Percentiles rank a stretch among this genome's conserved stretches.
Evolutionary conservation across 2,888 invertebrate species (phyloP).

Genomic region (Ophion obscuratus): DNA sequence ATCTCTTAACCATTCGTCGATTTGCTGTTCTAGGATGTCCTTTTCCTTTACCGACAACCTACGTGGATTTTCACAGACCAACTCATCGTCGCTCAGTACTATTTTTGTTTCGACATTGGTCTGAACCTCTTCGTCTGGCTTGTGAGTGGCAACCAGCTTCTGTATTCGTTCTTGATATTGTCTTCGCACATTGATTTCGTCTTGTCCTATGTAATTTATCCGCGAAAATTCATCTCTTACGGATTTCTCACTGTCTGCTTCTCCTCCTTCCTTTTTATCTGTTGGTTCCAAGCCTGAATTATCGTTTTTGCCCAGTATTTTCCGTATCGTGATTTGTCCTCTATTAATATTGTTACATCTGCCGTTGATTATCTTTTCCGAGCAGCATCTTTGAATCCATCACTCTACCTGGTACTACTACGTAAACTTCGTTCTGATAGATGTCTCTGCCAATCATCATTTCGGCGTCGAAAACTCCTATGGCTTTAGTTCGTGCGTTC

Average conservation of each 20-base stretch:
- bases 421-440: slow-evolving; percentile 46
- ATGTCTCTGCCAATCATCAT: not conserved
- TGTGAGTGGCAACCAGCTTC: slow-evolving; percentile 40
- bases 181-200: not conserved
- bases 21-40: slow-evolving; percentile 61
- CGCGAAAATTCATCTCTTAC: not conserved
- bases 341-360: no score
- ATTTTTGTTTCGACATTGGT: slow-evolving; percentile 65
- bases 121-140: slow-evolving; percentile 43
- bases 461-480: slow-evolving; percentile 13
- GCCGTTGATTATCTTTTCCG: no score
- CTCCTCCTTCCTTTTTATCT: slow-evolving; percentile 41
- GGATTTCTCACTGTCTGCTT: not conserved
- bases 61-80: slow-evolving; percentile 54
- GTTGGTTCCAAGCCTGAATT: slow-evolving; percentile 71
- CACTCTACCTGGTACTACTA: slow-evolving; percentile 44
- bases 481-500: not conserved
- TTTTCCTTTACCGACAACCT: slow-evolving; percentile 62
- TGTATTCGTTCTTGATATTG: slow-evolving; percentile 20
- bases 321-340: not conserved
- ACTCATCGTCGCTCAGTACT: slow-evolving; percentile 53
- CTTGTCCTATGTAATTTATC: slow-evolving; percentile 21
- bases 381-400: slow-evolving; percentile 28
- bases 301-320: not conserved
- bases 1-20: slow-evolving; percentile 69